These are phyloP conservation scores for Etheostoma nigrum DNA, from an alignment of 2,797 vertebrate species.

Conservation along the genomic window DNA sequence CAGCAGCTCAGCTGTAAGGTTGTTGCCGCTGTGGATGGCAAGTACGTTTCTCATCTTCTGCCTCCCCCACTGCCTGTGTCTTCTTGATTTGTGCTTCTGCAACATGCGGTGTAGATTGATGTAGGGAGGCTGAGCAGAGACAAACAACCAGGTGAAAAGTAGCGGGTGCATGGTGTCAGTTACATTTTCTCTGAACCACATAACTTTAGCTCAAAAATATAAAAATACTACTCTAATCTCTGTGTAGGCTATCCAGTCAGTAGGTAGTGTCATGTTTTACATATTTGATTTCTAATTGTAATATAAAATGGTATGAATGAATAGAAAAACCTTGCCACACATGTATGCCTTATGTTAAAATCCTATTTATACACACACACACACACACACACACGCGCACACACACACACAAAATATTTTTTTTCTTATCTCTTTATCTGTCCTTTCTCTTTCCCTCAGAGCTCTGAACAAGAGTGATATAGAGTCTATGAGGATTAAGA, in stretches of 20 bases:
- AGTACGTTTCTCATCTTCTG: conserved; percentile 83
- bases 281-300: not conserved
- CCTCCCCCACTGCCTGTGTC: conserved; percentile 42
- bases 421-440: conserved; percentile 35
- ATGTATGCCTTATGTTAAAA: not conserved
- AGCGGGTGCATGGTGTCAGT: conserved; percentile 25
- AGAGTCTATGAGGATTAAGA: conserved; percentile 89
- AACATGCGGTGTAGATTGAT: conserved; percentile 44
- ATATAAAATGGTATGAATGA: not conserved
- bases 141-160: conserved; percentile 52
- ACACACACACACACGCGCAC: no score
- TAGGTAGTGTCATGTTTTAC: conserved; percentile 6
- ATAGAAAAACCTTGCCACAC: not conserved
- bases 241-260: not conserved
- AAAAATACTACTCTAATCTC: not conserved
- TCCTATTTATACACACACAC: not conserved
- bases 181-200: conserved; percentile 15
- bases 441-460: conserved; percentile 73
- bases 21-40: conserved; percentile 91
- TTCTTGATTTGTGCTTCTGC: conserved; percentile 46
- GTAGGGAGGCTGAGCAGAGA: conserved; percentile 44
- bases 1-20: conserved; percentile 89
- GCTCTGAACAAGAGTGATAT: conserved; percentile 90
- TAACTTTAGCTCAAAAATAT: not conserved
- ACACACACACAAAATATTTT: no score